These are phyloP conservation scores for Cabera pusaria DNA, from an alignment of 2,888 invertebrate species.

Conservation along the genomic window DNA sequence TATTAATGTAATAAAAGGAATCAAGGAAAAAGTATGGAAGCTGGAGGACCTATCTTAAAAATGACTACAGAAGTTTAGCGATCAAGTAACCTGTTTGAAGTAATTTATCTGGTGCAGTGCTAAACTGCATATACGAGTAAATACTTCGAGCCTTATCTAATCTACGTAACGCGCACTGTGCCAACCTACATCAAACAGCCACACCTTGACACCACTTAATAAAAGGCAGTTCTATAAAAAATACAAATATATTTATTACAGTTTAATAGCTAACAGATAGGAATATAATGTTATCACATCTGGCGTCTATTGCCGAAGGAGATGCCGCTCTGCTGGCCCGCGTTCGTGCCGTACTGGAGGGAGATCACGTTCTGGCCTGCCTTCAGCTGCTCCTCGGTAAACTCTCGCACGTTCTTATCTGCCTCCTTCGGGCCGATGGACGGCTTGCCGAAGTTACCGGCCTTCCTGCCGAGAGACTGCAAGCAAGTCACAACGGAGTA, in stretches of 20 bases:
- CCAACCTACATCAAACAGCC: conserved; percentile 41
- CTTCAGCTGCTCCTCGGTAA: conserved; percentile 95
- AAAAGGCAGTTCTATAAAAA: conserved; percentile 47
- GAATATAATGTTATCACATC: conserved; percentile 87
- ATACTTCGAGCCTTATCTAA: conserved; percentile 45
- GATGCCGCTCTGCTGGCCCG: conserved; percentile 97
- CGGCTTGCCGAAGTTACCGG: conserved; percentile 91
- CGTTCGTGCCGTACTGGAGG: conserved; percentile 98
- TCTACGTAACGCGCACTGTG: conserved; percentile 34
- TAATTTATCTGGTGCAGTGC: conserved; percentile 17
- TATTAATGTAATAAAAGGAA: too few relatives aligned
- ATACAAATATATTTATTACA: conserved; percentile 56
- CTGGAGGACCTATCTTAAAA: too few relatives aligned
- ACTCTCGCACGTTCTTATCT: conserved; percentile 96
- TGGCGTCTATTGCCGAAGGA: conserved; percentile 98
- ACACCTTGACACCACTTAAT: conserved; percentile 40
- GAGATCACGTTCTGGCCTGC: conserved; percentile 97
- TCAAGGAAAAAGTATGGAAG: too few relatives aligned
- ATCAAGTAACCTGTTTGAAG: not conserved
- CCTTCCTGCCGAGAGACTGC: conserved; percentile 97
- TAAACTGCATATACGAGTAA: conserved; percentile 26
- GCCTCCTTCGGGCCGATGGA: conserved; percentile 98
- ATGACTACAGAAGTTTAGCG: too few relatives aligned
- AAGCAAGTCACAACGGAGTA: conserved; percentile 98
- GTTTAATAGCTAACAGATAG: conserved; percentile 20